These are phyloP conservation scores for Gymnocephalus cernua DNA, from an alignment of 2,113 vertebrate genomes.

Conservation along the genomic window DNA sequence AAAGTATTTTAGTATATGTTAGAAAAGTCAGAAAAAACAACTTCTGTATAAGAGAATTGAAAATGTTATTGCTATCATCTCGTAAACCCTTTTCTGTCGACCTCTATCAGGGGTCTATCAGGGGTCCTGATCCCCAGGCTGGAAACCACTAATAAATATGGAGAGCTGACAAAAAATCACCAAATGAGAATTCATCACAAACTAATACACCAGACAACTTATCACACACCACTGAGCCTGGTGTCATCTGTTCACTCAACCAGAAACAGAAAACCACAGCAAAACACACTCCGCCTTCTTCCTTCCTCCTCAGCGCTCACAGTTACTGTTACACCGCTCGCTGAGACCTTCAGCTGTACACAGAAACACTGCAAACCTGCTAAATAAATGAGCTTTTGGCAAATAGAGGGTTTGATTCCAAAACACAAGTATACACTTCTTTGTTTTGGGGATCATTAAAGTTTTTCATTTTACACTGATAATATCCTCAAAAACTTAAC, in stretches of 20 bases:
- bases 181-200: constrained; percentile 12
- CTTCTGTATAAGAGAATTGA: background rate
- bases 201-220: background rate
- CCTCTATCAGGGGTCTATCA: background rate
- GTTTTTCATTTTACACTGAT: background rate
- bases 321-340: background rate
- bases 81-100: background rate
- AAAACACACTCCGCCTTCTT: constrained; percentile 24
- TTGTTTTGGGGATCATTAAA: background rate
- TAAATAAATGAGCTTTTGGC: background rate
- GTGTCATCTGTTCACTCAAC: constrained; percentile 9
- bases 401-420: background rate
- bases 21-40: background rate
- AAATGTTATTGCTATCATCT: background rate
- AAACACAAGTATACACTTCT: background rate
- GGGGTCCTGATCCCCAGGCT: too few relatives aligned
- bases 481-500: background rate
- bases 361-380: background rate
- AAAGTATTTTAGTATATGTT: too few relatives aligned
- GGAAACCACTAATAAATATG: background rate
- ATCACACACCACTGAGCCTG: background rate
- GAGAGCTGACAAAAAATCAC: background rate
- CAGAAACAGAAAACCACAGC: constrained; percentile 35
- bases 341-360: background rate
- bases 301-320: constrained; percentile 41